Conservation (phyloP, 2,888 invertebrate species). For the Brachyptera risi region DNA sequence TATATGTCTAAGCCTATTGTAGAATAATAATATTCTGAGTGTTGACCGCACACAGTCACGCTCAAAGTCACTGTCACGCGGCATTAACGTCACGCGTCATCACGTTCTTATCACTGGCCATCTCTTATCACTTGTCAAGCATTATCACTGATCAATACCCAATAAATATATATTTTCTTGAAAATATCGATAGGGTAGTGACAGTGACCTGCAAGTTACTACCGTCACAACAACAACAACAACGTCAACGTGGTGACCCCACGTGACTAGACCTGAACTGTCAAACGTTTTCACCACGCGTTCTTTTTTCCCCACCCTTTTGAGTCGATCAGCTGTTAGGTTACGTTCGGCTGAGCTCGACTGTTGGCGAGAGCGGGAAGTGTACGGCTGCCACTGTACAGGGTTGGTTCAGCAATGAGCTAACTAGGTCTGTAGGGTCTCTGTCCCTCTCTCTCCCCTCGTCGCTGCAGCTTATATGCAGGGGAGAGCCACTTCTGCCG, state of each 20-base stretch:
- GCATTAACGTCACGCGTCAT: neutral
- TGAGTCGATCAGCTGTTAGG: constrained; percentile 5
- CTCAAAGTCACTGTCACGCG: neutral
- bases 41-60: neutral
- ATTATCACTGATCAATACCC: neutral
- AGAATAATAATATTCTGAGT: too few species aligned
- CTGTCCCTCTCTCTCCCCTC: neutral
- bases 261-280: neutral
- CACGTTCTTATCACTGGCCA: neutral
- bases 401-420: neutral
- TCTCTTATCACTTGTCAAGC: neutral
- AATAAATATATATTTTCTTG: neutral
- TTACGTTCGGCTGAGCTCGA: too few species aligned
- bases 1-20: too few species aligned
- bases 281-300: constrained; percentile 3
- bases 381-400: too few species aligned
- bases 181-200: neutral
- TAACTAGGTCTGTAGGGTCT: constrained; percentile 3
- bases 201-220: neutral
- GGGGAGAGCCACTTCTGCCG: neutral
- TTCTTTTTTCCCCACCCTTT: neutral
- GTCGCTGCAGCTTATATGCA: neutral
- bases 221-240: neutral
- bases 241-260: neutral
- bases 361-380: too few species aligned